phyloP scores from a whole-genome alignment of 2,797 vertebrate species.

The Hypotaenidia philippensis region DNA sequence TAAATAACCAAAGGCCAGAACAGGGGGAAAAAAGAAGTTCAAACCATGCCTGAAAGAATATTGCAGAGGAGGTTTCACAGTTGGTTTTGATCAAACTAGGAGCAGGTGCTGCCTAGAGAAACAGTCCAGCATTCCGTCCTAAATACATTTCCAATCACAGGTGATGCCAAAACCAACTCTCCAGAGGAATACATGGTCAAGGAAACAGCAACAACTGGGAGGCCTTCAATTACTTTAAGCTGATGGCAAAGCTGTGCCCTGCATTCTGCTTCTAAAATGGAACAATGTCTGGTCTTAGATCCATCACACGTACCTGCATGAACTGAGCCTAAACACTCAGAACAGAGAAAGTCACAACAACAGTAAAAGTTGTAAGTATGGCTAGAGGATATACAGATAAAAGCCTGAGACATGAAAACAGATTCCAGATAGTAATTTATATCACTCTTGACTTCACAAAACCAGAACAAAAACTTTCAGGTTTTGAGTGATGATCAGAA shows the following conservation, averaged over 20 bases:
- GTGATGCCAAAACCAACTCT: neutral
- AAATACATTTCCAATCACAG: neutral
- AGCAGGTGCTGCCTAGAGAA: neutral
- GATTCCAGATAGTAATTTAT: neutral
- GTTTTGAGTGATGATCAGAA: neutral
- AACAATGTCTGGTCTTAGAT: neutral
- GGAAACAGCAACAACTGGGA: neutral
- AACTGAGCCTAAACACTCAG: neutral
- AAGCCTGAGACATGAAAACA: neutral
- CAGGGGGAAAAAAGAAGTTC: neutral
- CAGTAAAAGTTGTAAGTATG: neutral
- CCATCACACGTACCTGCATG: neutral
- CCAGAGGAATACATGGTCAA: neutral
- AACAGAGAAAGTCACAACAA: neutral
- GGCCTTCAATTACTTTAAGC: neutral
- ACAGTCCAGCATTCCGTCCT: neutral
- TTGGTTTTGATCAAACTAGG: neutral
- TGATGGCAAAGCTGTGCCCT: neutral
- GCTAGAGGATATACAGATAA: neutral
- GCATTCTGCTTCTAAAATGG: neutral
- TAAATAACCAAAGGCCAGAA: neutral
- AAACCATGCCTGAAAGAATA: neutral
- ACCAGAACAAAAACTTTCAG: neutral
- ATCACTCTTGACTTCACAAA: neutral
- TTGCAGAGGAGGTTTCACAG: neutral